Evolutionary conservation across 1,140 invertebrate genomes (phyloP).

Genomic region (Drosophila ohnishii): DNA sequence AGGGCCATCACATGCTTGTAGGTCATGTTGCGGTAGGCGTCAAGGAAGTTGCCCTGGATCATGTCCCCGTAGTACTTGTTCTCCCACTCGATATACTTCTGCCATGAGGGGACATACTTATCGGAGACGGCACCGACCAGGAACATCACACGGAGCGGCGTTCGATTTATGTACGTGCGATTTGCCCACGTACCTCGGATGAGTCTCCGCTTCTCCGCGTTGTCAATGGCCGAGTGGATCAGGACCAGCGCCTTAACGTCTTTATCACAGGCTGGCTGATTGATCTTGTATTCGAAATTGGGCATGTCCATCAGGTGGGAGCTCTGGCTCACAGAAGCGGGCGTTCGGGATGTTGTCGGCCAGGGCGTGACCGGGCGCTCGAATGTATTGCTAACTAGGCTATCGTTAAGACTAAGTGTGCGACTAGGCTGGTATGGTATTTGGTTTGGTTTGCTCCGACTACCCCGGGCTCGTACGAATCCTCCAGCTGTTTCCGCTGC

Average conservation of each 20-base stretch:
- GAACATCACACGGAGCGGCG: constrained; percentile 86
- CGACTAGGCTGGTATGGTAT: constrained; percentile 70
- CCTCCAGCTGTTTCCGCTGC: background rate
- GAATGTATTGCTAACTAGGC: constrained; percentile 58
- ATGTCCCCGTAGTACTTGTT: constrained; percentile 87
- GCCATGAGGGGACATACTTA: constrained; percentile 57
- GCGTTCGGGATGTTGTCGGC: constrained; percentile 35
- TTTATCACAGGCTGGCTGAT: constrained; percentile 84
- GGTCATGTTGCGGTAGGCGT: constrained; percentile 93
- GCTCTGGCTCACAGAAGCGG: constrained; percentile 75
- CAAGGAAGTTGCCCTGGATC: constrained; percentile 90
- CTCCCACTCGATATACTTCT: constrained; percentile 86
- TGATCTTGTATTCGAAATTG: constrained; percentile 85
- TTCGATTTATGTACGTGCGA: constrained; percentile 37
- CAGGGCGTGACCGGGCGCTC: constrained; percentile 37
- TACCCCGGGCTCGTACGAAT: constrained; percentile 8
- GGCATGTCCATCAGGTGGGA: constrained; percentile 85
- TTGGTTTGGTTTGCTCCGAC: constrained; percentile 65
- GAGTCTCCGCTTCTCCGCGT: constrained; percentile 85
- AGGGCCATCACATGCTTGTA: constrained; percentile 93
- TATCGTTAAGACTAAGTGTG: constrained; percentile 56
- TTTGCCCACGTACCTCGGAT: constrained; percentile 89
- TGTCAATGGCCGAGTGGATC: constrained; percentile 87
- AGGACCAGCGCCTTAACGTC: constrained; percentile 85
- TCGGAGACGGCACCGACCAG: constrained; percentile 86